A percentile compares a stretch with the other conserved stretches of the same genome.
These are phyloP conservation scores for Drosophila suzukii DNA, from an alignment of 1,140 invertebrate genomes.

Conservation along the genomic window DNA sequence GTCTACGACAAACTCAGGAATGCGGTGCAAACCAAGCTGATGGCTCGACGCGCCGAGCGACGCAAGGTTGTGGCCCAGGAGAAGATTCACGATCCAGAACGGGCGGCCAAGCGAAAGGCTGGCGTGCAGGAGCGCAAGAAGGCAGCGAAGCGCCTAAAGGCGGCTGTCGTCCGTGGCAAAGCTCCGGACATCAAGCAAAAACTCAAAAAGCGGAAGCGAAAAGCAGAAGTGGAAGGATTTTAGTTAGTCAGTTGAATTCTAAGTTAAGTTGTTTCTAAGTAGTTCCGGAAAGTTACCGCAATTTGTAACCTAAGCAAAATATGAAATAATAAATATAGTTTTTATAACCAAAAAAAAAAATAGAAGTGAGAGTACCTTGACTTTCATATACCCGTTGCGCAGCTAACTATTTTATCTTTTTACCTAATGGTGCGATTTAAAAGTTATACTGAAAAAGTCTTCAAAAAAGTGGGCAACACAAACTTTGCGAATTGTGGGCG, in stretches of 20 bases:
- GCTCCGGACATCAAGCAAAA: constrained; percentile 72
- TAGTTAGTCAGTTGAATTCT: constrained; percentile 29
- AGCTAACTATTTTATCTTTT: no score
- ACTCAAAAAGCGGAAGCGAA: constrained; percentile 78
- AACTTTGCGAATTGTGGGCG: no score
- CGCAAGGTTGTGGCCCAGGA: constrained; percentile 88
- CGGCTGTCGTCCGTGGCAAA: constrained; percentile 77
- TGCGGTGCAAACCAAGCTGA: constrained; percentile 86
- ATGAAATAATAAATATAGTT: not conserved
- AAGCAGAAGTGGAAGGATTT: constrained; percentile 63
- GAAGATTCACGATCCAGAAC: constrained; percentile 89
- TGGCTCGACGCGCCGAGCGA: constrained; percentile 87
- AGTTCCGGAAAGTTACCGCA: not conserved
- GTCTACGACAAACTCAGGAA: constrained; percentile 87
- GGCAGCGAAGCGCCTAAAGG: constrained; percentile 69
- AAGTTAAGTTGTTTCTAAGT: constrained; percentile 10
- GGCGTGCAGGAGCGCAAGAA: constrained; percentile 79
- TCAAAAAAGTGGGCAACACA: no score
- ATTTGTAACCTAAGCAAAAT: not conserved
- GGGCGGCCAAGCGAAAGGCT: constrained; percentile 88
- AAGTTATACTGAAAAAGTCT: no score
- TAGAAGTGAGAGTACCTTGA: no score
- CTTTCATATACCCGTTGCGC: no score
- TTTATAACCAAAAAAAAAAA: not conserved
- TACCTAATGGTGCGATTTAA: no score